Base-by-base conservation (phyloP, 2,888 invertebrate species). In the Ctenicera cuprea region DNA sequence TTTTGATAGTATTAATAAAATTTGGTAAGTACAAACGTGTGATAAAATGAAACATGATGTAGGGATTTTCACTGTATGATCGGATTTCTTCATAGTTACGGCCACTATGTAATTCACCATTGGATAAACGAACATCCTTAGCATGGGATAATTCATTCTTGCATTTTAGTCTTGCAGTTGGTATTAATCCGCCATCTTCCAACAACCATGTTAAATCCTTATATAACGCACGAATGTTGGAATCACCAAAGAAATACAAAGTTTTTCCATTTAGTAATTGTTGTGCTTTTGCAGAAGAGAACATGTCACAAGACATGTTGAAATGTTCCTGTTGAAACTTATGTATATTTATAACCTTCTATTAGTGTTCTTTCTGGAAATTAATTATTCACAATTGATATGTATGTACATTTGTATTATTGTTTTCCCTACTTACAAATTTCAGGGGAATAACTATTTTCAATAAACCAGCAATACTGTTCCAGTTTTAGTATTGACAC, bases 131-230 rank as follows among this genome's bases (percentile, higher is more conserved):
- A 22, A 41, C 26, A 57, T 81, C 81, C 1, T 73, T 73, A 7
- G 76, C 75, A 65, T 67, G 75, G 12, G 62, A 54, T n/a, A 12
- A 11, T 72, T 81, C 81, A 68, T 80, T 79, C 68, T 79, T 80
- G 9, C 43, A 43, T 52, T 70, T 74, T 11, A 81, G 73, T n/a
- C 26, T 41, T 0, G 9, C 30, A 7, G 66, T 14, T 7, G 78
- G 57, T 14, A 78, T 73, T 1, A 81, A 52, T 8, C 61, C 62
- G 0, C 78, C 78, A 22, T 76, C 38, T 69, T 76, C 75, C 18
- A 77, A 43, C 12, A 81, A 52, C 80, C 80, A 80, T 4, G 79
- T 18, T 14, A 78, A 16, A 62, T 81, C 81, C 68, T 81, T 81
- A 41, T 81, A 81, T 14, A 80, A 33, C 0, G 78, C 77, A 22